Conservation (phyloP, 2,888 invertebrate species). For the Synanthedon tipuliformis region DNA sequence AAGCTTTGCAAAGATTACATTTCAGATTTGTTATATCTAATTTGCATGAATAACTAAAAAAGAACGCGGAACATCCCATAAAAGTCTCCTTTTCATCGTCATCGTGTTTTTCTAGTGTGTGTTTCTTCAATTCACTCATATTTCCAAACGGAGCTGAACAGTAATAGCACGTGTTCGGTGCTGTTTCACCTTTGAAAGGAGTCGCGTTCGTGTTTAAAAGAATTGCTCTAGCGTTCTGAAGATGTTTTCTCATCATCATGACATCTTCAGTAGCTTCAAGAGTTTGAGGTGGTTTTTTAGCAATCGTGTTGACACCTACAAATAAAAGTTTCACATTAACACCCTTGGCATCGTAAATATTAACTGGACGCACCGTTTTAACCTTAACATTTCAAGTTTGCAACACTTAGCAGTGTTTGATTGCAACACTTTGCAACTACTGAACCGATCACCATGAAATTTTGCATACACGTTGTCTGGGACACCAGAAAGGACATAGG, state of each 20-base stretch:
- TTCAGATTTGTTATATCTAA: neutral
- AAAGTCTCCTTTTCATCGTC: neutral
- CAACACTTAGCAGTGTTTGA: too few relatives aligned
- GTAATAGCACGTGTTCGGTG: slow-evolving; percentile 6
- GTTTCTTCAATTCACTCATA: neutral
- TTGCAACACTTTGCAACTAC: too few relatives aligned
- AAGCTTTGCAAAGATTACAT: neutral
- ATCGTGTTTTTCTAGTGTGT: neutral
- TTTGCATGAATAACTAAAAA: neutral
- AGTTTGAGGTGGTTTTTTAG: too few relatives aligned
- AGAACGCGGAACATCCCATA: neutral
- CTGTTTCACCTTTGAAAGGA: slow-evolving; percentile 23
- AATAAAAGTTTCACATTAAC: too few relatives aligned
- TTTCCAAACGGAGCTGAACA: neutral
- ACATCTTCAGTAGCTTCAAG: too few relatives aligned
- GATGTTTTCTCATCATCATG: slow-evolving; percentile 20
- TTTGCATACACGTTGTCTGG: too few relatives aligned
- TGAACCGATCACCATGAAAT: too few relatives aligned
- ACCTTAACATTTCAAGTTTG: too few relatives aligned
- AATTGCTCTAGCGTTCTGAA: slow-evolving; percentile 24
- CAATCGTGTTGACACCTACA: too few relatives aligned
- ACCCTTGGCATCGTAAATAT: too few relatives aligned
- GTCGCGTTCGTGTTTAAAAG: slow-evolving; percentile 34
- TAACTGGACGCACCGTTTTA: too few relatives aligned
- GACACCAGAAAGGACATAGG: too few relatives aligned